Evolutionary conservation across 2,888 invertebrate species (phyloP).

Genomic region (Lathronympha strigana): DNA sequence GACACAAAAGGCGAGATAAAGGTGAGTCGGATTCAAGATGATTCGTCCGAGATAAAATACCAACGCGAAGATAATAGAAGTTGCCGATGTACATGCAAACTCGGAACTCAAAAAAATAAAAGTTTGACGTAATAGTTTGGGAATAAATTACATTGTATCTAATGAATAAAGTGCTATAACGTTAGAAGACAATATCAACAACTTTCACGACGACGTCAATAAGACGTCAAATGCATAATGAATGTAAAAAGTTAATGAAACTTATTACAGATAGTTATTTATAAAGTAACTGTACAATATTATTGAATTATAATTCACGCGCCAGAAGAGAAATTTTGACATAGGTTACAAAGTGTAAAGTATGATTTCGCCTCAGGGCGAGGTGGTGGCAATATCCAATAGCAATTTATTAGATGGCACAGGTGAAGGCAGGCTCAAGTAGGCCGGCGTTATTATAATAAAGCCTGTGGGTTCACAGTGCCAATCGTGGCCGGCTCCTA

Average conservation of each 20-base stretch:
- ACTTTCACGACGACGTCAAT: slow-evolving; percentile 66
- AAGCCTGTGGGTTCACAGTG: slow-evolving; percentile 41
- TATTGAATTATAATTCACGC: slow-evolving; percentile 23
- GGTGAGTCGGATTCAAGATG: slow-evolving; percentile 57
- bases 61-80: slow-evolving; percentile 60
- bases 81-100: slow-evolving; percentile 41
- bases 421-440: slow-evolving; percentile 36
- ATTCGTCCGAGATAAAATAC: slow-evolving; percentile 58
- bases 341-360: slow-evolving; percentile 3
- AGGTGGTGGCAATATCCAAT: slow-evolving; percentile 34
- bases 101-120: slow-evolving; percentile 32
- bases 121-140: slow-evolving; percentile 32
- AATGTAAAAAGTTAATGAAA: slow-evolving; percentile 67
- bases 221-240: slow-evolving; percentile 56
- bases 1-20: slow-evolving; percentile 58
- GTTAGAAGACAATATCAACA: slow-evolving; percentile 61
- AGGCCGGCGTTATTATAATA: slow-evolving; percentile 35
- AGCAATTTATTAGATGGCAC: slow-evolving; percentile 33
- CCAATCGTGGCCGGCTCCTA: slow-evolving; percentile 70
- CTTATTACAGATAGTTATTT: slow-evolving; percentile 65
- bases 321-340: slow-evolving; percentile 24
- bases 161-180: slow-evolving; percentile 60
- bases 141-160: slow-evolving; percentile 54
- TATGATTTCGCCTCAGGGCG: slow-evolving; percentile 11
- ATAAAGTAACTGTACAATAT: slow-evolving; percentile 58